phyloP scores from a whole-genome alignment of 1,140 invertebrate species.

The Nebria ingens region DNA sequence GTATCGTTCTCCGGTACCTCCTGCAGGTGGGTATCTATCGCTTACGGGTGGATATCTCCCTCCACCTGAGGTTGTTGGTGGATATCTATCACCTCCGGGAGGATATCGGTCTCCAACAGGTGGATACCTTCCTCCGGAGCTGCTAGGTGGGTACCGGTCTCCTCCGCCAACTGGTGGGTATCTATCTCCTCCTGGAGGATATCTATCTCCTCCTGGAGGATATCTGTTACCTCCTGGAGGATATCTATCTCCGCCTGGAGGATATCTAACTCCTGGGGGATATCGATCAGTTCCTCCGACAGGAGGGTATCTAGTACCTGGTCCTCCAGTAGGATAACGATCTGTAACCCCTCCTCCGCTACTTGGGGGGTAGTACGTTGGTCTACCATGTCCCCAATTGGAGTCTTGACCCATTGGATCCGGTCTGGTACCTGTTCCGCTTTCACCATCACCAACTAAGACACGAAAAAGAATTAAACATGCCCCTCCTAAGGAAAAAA shows the following conservation, averaged over 20 bases:
- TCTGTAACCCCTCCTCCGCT: slow-evolving; percentile 18
- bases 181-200: slow-evolving; percentile 30
- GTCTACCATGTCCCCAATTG: slow-evolving; percentile 31
- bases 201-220: slow-evolving; percentile 25
- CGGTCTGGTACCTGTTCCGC: slow-evolving; percentile 33
- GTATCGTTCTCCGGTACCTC: slow-evolving; percentile 26
- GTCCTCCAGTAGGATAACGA: slow-evolving; percentile 29
- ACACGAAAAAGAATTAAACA: background rate
- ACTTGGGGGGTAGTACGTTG: slow-evolving; percentile 22
- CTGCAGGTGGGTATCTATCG: slow-evolving; percentile 34
- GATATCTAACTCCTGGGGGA: slow-evolving; percentile 26
- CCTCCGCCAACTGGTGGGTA: slow-evolving; percentile 28
- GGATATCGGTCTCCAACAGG: slow-evolving; percentile 25
- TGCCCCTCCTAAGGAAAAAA: background rate
- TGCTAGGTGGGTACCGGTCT: slow-evolving; percentile 27
- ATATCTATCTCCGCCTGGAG: slow-evolving; percentile 29
- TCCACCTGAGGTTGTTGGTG: slow-evolving; percentile 23
- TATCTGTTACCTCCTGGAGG: slow-evolving; percentile 26
- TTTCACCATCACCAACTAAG: slow-evolving; percentile 28
- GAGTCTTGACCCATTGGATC: slow-evolving; percentile 42
- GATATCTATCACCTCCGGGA: slow-evolving; percentile 34
- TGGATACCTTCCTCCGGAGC: slow-evolving; percentile 21
- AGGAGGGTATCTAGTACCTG: slow-evolving; percentile 17
- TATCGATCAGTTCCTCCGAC: slow-evolving; percentile 25
- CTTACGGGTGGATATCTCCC: slow-evolving; percentile 24